Percentiles rank a stretch among this genome's conserved stretches.
phyloP scores from a whole-genome alignment of 2,888 invertebrate species.

The Athalia rosae region DNA sequence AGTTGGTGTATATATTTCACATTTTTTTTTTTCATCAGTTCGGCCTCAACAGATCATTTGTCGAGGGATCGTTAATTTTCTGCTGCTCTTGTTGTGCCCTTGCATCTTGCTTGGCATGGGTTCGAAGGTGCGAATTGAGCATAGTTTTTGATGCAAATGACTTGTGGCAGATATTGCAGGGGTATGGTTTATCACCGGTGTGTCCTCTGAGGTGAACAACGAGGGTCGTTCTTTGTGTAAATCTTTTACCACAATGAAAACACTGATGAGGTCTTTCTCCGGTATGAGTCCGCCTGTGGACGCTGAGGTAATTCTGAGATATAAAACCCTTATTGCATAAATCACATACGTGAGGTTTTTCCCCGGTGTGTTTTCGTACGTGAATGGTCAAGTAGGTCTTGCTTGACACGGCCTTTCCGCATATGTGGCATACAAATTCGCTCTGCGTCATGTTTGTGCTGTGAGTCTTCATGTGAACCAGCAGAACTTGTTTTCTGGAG shows the following conservation, averaged over 20 bases:
- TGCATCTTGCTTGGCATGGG: conserved; percentile 70
- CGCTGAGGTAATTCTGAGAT: conserved; percentile 71
- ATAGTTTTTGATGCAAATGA: conserved; percentile 72
- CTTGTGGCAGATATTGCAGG: conserved; percentile 68
- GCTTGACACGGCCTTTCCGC: conserved; percentile 78
- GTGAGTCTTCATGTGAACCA: conserved; percentile 72
- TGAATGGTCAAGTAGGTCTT: conserved; percentile 79
- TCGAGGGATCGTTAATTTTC: not conserved
- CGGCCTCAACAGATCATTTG: conserved; percentile 13
- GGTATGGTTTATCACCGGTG: conserved; percentile 70
- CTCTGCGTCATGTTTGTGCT: conserved; percentile 69
- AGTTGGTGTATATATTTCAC: not conserved
- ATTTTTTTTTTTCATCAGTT: not conserved
- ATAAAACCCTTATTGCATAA: conserved; percentile 70
- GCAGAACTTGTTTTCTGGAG: conserved; percentile 69
- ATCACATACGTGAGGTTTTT: conserved; percentile 79
- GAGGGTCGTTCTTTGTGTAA: conserved; percentile 70
- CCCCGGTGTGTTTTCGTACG: conserved; percentile 78
- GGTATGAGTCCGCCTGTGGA: conserved; percentile 70
- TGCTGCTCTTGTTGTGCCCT: conserved; percentile 57
- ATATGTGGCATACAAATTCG: conserved; percentile 78
- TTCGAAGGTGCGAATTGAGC: conserved; percentile 71
- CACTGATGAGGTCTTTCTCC: conserved; percentile 71
- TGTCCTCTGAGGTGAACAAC: conserved; percentile 71
- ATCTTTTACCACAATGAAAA: conserved; percentile 69